A percentile compares a stretch with the other conserved stretches of the same genome.
Conservation (phyloP, 2,113 vertebrate species). For the Taxidea taxus region DNA sequence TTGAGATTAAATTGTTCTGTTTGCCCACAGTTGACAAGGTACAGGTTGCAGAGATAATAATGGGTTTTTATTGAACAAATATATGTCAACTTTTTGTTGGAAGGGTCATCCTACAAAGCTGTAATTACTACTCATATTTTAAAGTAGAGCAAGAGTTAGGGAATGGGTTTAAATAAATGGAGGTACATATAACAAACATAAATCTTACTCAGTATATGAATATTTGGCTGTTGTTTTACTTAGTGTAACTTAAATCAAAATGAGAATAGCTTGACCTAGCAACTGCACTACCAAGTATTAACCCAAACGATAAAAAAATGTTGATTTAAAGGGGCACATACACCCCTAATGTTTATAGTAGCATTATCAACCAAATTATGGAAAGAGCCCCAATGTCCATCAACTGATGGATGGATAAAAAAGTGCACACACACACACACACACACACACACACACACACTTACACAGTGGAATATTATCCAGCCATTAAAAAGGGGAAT, state of each 20-base stretch:
- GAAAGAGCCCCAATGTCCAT: not conserved
- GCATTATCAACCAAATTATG: not conserved
- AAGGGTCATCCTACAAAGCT: not conserved
- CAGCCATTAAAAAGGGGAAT: not conserved
- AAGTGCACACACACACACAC: not conserved
- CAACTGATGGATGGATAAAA: not conserved
- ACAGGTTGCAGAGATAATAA: not conserved
- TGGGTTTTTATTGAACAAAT: not conserved
- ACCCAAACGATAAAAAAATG: not conserved
- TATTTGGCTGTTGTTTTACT: slow-evolving; percentile 55
- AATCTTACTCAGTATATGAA: slow-evolving; percentile 10
- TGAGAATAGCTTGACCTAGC: not conserved
- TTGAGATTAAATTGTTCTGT: slow-evolving; percentile 52
- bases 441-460: no score
- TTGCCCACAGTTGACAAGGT: slow-evolving; percentile 37
- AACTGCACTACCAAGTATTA: not conserved
- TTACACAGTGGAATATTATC: not conserved
- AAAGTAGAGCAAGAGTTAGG: slow-evolving; percentile 29
- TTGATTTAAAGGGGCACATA: not conserved
- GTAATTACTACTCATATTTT: slow-evolving; percentile 54
- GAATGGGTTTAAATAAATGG: slow-evolving; percentile 52
- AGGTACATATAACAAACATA: not conserved
- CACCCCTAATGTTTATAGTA: not conserved
- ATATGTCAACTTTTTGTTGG: not conserved
- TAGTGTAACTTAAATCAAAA: slow-evolving; percentile 52